These are phyloP conservation scores for Trogon melanurus DNA, from an alignment of 2,113 vertebrate genomes.

Conservation along the genomic window DNA sequence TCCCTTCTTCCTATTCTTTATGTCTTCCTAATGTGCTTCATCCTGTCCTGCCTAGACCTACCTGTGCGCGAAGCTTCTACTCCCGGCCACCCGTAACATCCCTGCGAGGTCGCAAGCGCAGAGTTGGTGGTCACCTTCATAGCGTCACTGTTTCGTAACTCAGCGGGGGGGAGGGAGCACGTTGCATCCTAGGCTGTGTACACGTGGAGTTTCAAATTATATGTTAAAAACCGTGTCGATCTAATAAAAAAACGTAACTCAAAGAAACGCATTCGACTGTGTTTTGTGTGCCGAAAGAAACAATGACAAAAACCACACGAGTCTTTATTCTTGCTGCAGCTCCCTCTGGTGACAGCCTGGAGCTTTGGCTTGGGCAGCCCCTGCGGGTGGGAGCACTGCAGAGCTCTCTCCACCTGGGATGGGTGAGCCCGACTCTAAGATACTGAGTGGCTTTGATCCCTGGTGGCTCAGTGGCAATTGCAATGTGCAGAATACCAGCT, in stretches of 20 bases:
- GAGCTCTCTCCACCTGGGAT: background rate
- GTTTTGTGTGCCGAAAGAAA: background rate
- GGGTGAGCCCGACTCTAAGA: background rate
- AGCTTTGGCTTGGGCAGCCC: background rate
- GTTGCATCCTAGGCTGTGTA: background rate
- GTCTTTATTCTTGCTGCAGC: background rate
- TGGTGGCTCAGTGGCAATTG: background rate
- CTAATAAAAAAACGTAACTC: constrained; percentile 33
- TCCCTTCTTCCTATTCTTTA: background rate
- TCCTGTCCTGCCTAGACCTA: background rate
- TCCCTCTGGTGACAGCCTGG: background rate
- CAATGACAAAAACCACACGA: fast-evolving
- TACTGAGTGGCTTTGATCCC: background rate
- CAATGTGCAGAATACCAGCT: background rate
- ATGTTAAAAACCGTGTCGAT: background rate
- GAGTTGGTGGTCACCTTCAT: background rate
- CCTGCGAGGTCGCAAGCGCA: background rate
- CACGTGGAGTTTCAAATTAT: background rate
- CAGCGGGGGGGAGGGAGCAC: background rate
- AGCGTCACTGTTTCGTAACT: fast-evolving
- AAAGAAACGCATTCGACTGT: background rate
- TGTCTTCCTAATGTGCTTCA: background rate
- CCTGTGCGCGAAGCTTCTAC: background rate
- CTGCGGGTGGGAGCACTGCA: background rate
- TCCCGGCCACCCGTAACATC: background rate